phyloP scores from a whole-genome alignment of 2,113 vertebrate species.

The Carassius carassius region DNA sequence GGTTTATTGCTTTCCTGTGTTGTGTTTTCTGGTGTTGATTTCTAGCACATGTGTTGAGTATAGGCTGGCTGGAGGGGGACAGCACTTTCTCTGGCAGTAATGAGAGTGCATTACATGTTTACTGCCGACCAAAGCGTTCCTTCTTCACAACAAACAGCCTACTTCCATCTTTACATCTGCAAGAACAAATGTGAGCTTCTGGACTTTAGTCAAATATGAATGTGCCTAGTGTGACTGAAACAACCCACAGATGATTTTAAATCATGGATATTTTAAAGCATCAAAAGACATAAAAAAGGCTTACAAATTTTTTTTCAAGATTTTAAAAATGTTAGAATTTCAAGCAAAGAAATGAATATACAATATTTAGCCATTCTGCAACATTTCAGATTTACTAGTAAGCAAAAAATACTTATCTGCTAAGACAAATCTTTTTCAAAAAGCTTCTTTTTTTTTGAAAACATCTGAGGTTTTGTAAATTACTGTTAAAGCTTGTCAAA shows the following conservation, averaged over 20 bases:
- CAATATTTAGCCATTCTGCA: not conserved
- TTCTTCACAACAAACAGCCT: constrained; percentile 29
- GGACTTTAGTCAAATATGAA: not conserved
- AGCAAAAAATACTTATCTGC: not conserved
- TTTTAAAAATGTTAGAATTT: too few relatives aligned
- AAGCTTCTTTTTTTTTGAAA: not conserved
- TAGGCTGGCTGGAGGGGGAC: not conserved
- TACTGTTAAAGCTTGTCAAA: not conserved
- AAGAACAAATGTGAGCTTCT: not conserved
- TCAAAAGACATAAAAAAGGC: not conserved
- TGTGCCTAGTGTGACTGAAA: not conserved
- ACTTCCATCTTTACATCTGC: constrained; percentile 21
- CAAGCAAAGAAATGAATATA: too few relatives aligned
- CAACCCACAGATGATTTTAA: not conserved
- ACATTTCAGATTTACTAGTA: not conserved
- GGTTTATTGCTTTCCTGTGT: not conserved
- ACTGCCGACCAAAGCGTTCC: constrained; percentile 35
- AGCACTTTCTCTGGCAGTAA: constrained; percentile 15
- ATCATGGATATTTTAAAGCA: not conserved
- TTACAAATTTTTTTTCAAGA: too few relatives aligned
- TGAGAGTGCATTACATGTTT: constrained; percentile 40
- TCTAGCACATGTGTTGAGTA: not conserved
- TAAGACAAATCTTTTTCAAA: too few relatives aligned
- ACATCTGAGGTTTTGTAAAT: not conserved
- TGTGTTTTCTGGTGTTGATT: not conserved